A percentile compares a stretch with the other conserved stretches of the same genome.
Conservation (phyloP, 2,888 invertebrate genomes). For the Mythimna lalbum region DNA sequence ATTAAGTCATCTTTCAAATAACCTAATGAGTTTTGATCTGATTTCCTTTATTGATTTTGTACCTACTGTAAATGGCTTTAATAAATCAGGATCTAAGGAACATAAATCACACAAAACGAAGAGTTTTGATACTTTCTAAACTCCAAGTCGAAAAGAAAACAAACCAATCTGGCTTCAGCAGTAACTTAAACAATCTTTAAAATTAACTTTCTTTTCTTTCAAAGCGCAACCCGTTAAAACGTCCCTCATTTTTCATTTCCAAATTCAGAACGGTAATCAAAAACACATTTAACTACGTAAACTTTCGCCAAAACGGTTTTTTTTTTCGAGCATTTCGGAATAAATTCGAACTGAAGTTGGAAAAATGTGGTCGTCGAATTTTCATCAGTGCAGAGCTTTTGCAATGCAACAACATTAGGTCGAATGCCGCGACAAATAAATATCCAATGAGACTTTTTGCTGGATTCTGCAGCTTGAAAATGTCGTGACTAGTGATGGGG, state of each 20-base stretch:
- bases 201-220: constrained; percentile 38
- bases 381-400: constrained; percentile 75
- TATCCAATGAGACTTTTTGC: constrained; percentile 86
- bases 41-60: background rate
- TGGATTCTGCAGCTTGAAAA: constrained; percentile 77
- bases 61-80: background rate
- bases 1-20: too few species aligned
- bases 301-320: constrained; percentile 46
- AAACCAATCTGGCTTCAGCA: constrained; percentile 21
- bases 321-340: constrained; percentile 54
- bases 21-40: too few species aligned
- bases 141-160: background rate
- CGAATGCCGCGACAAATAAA: constrained; percentile 77
- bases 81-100: background rate
- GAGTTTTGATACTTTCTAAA: background rate
- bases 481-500: constrained; percentile 72
- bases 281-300: constrained; percentile 60
- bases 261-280: constrained; percentile 54
- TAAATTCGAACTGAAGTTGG: constrained; percentile 60
- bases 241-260: constrained; percentile 50
- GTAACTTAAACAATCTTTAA: constrained; percentile 27
- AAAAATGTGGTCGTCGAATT: constrained; percentile 76
- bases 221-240: constrained; percentile 48
- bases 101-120: background rate
- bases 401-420: constrained; percentile 78